Evolutionary conservation across 2,797 vertebrate species (phyloP).

Genomic region (Rhinophrynus dorsalis): DNA sequence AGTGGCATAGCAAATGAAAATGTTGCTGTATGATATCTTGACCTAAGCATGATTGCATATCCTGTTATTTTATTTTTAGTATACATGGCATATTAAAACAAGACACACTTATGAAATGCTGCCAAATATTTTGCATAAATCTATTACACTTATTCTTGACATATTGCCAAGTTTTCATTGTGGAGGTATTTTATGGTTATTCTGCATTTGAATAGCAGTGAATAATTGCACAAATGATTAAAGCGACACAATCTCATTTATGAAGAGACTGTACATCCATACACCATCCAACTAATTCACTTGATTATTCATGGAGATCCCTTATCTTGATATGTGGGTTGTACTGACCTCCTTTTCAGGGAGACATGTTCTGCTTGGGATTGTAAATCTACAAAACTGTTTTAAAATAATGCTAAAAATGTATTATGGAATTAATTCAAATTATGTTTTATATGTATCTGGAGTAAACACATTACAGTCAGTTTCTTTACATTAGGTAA

Average conservation of each 20-base stretch:
- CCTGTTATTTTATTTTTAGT: too few species aligned
- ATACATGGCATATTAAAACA: too few species aligned
- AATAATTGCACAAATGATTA: neutral
- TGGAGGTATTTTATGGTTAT: neutral
- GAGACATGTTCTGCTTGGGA: neutral
- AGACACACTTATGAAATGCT: conserved; percentile 36
- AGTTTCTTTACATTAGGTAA: too few species aligned
- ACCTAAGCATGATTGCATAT: too few species aligned
- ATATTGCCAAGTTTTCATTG: neutral
- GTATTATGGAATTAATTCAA: too few species aligned
- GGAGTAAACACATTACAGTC: too few species aligned
- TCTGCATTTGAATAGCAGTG: neutral
- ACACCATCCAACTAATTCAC: neutral
- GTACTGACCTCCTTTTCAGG: neutral
- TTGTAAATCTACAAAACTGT: too few species aligned
- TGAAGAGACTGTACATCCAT: neutral
- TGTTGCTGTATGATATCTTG: too few species aligned
- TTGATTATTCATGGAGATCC: neutral
- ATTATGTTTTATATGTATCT: too few species aligned
- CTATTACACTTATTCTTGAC: neutral
- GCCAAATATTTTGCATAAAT: neutral
- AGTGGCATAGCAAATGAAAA: too few species aligned
- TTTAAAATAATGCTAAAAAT: too few species aligned
- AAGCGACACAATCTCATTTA: neutral
- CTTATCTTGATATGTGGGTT: neutral